Base-by-base conservation (phyloP, 2,797 vertebrate genomes). In the Gobio occitaniae region DNA sequence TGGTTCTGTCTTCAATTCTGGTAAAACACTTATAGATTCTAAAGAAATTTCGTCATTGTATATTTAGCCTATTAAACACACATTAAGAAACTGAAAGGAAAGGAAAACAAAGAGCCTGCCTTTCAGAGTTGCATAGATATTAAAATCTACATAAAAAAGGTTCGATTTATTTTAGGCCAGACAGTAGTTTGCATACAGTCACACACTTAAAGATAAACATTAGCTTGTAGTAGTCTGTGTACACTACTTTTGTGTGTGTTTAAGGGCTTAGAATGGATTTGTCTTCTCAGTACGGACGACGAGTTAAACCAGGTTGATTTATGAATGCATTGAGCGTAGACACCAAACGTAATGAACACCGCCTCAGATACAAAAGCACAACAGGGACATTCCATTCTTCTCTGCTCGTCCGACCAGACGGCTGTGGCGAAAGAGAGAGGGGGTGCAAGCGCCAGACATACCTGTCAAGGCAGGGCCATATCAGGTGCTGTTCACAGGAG, bases 261-360 rank as follows among this genome's bases (percentile, higher is more conserved):
- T 69, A 84, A 61, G 50, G 41, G 41, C 41, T 84, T 38, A 48
- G 41, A 78, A 56, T 59, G 63, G 63, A 84, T 25, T 78, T 68
- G 74, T 78, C 16, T 47, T 50, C 75, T 70, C 17, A 6, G 50
- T 25, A 59, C 25, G 59, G 65, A 78, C 0, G 38, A 71, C 65
- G 50, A 0, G 9, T 48, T 78, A 61, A 70, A 70, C 75, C 65
- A 4, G 65, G 83, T 17, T 59, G 65, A 78, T 78, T 48, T 69
- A 83, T 65, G 54, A 41, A 52, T 80, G 77, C 44, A 52, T 50
- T 38, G 41, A 69, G 25, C 85, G 89, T 89, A 89, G 91, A 90
- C 90, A 77, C 82, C 84, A 77, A 78, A 83, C 84, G 91, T 91
- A 93, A 93, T 86, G 71, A 87, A 93, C 88, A 92, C 92, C 88